A percentile compares a stretch with the other conserved stretches of the same genome.
phyloP scores from a whole-genome alignment of 1,140 invertebrate genomes.

The Varroa destructor region DNA sequence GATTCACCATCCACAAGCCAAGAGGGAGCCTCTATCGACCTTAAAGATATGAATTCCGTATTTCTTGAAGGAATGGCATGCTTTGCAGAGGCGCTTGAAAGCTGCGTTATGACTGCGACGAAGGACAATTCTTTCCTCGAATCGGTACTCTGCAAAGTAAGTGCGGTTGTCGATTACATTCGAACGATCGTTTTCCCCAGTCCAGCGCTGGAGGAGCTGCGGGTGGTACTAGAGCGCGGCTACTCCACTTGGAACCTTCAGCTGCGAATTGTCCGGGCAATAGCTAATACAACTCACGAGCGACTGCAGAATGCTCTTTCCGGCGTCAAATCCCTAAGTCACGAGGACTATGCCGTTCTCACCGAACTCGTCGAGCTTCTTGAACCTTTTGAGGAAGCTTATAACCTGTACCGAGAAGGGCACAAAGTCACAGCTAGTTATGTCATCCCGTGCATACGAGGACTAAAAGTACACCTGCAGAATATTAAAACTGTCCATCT shows the following conservation, averaged over 20 bases:
- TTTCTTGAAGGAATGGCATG: conserved; percentile 17
- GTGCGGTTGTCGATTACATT: conserved; percentile 20
- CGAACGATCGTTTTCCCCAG: conserved; percentile 12
- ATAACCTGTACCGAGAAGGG: conserved; percentile 16
- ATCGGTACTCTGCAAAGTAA: conserved; percentile 19
- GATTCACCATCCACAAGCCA: background rate
- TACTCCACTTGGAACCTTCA: conserved; percentile 24
- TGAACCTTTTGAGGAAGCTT: conserved; percentile 16
- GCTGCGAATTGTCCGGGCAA: conserved; percentile 6
- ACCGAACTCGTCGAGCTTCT: conserved; percentile 23
- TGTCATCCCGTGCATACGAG: conserved; percentile 20
- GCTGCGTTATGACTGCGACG: conserved; percentile 2
- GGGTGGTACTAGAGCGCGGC: conserved; percentile 5
- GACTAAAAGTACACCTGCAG: conserved; percentile 8
- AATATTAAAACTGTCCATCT: conserved; percentile 20
- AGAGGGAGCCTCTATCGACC: conserved; percentile 4
- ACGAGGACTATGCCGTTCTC: conserved; percentile 20
- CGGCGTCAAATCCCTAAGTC: conserved; percentile 7
- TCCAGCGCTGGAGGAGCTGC: conserved; percentile 17
- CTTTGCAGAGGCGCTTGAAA: conserved; percentile 16
- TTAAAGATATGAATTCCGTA: conserved; percentile 22
- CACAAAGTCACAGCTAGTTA: conserved; percentile 25
- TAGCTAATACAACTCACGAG: conserved; percentile 17
- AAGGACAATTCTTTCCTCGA: conserved; percentile 17
- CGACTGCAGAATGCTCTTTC: conserved; percentile 15